phyloP scores from a whole-genome alignment of 1,140 invertebrate genomes.

The Rhyacophila brunnea region DNA sequence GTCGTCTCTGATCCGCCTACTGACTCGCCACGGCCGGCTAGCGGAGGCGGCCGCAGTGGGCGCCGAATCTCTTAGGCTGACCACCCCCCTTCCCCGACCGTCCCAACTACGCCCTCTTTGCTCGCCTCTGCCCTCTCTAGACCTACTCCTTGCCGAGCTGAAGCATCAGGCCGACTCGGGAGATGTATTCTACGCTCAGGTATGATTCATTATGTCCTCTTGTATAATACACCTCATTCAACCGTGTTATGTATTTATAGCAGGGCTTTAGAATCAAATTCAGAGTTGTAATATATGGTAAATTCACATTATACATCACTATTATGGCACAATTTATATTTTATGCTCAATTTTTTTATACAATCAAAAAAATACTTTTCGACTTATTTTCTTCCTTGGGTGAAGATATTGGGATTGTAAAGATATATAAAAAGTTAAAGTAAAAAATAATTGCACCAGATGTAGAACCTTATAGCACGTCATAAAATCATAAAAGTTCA shows the following conservation, averaged over 20 bases:
- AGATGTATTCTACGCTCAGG: conserved; percentile 27
- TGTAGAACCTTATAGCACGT: too few relatives aligned
- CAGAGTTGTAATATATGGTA: not conserved
- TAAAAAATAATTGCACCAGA: too few relatives aligned
- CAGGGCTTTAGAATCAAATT: too few relatives aligned
- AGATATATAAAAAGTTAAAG: too few relatives aligned
- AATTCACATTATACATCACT: not conserved
- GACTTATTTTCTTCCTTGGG: too few relatives aligned
- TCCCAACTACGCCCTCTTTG: conserved; percentile 34
- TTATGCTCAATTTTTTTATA: not conserved
- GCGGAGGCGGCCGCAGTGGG: conserved; percentile 43
- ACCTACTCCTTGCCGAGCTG: conserved; percentile 44
- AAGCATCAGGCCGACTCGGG: conserved; percentile 33
- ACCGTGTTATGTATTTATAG: too few relatives aligned
- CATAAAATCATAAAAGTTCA: too few relatives aligned
- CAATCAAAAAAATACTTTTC: not conserved
- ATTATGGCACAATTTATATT: not conserved
- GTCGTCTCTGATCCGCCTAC: conserved; percentile 40
- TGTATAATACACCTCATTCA: too few relatives aligned
- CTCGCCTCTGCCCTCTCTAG: conserved; percentile 40
- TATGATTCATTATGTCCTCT: conserved; percentile 5
- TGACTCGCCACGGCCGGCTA: conserved; percentile 42
- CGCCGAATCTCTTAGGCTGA: conserved; percentile 36
- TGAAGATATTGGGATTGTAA: too few relatives aligned
- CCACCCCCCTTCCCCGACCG: conserved; percentile 11